These are phyloP conservation scores for Ceratitis capitata DNA, from an alignment of 1,140 invertebrate species.

Conservation along the genomic window DNA sequence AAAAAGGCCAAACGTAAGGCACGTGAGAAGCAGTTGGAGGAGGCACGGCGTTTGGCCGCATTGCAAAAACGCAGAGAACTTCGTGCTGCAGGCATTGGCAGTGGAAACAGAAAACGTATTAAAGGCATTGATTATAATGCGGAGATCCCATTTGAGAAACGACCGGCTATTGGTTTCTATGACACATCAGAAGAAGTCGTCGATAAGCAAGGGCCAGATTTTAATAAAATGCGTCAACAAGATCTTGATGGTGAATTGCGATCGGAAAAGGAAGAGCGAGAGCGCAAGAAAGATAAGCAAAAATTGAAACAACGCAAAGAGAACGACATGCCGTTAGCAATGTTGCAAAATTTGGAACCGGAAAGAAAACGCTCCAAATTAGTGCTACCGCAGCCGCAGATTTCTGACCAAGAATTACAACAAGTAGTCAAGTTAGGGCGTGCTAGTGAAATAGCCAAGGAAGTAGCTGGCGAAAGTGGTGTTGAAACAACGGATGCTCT, in stretches of 20 bases:
- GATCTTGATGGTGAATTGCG: constrained; percentile 92
- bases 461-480: constrained; percentile 87
- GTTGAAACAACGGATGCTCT: constrained; percentile 85
- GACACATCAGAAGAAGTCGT: constrained; percentile 90
- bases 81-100: constrained; percentile 93
- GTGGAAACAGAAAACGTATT: constrained; percentile 60
- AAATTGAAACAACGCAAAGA: constrained; percentile 95
- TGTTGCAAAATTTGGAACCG: constrained; percentile 91
- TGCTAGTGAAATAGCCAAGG: constrained; percentile 92
- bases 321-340: constrained; percentile 92
- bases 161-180: constrained; percentile 90
- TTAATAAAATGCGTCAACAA: constrained; percentile 88
- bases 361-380: constrained; percentile 94
- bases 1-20: constrained; percentile 99
- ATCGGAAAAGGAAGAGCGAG: constrained; percentile 88
- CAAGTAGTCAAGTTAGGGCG: constrained; percentile 97
- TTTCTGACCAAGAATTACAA: constrained; percentile 89
- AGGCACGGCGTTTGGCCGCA: constrained; percentile 94
- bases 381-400: constrained; percentile 95
- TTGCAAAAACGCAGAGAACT: constrained; percentile 96
- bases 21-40: constrained; percentile 97
- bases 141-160: constrained; percentile 98
- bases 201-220: constrained; percentile 89
- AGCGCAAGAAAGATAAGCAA: constrained; percentile 89
- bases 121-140: constrained; percentile 95